Evolutionary conservation across 2,113 vertebrate species (phyloP), one percentile per base, ranked within the genome.

Genomic region (Polypterus bichir): DNA sequence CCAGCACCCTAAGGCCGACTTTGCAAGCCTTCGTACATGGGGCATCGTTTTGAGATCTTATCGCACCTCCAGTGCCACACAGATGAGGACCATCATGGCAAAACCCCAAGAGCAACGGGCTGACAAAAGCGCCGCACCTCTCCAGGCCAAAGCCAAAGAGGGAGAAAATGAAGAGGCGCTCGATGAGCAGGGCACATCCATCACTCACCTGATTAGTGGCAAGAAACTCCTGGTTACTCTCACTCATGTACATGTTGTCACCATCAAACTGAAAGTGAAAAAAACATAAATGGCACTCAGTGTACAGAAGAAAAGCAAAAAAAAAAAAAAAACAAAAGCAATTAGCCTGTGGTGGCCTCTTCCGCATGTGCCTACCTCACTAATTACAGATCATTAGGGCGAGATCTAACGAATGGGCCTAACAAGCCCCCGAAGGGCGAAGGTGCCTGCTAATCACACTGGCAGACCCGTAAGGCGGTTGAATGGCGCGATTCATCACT

Each of bases 241-340:
- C 94, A 67, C 90, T 97, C 94, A 97, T 87, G 83, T 96, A 98
- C 92, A 94, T 93, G 88, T 94, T 97, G 77, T 98, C 96, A 86
- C 92, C 96, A 89, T 97, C 96, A 94, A 97, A 97, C 96, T 98
- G 78, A 59, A 81, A 84, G 73, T 47, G 66, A 49, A 67, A 62
- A 69, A 62, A 70, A 63, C 65, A 46, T 57, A 63, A 62, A 60
- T 64, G 51, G 64, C 59, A 66, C 9, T 62, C 4, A 49, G 66
- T 59, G 54, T 72, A 66, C 64, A 51, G 58, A 7, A 10, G 7
- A 52, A 45, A 54, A 52, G 48, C 66, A 6, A 48, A 55, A 60
- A 70, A 63, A 49, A 27, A 61, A 62, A 70, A 62, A 60, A 65
- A 64, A 66, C 63, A 65, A 73, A 73, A 68, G 69, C 72, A 80